These are phyloP conservation scores for Chalcis sispes DNA, from an alignment of 2,888 invertebrate species.

Conservation along the genomic window DNA sequence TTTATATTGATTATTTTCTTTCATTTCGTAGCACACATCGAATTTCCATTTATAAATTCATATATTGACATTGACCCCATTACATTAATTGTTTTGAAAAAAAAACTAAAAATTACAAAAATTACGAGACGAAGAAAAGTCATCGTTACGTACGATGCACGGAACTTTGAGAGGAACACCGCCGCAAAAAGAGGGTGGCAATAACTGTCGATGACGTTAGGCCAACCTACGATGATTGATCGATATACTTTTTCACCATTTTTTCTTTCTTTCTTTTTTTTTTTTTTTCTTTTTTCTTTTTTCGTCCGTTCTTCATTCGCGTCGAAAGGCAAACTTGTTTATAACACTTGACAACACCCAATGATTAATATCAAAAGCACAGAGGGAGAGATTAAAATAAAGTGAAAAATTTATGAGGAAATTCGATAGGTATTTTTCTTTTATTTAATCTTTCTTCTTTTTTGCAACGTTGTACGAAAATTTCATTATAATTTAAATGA, in stretches of 20 bases:
- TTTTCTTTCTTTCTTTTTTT: slow-evolving; percentile 8
- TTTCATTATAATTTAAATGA: slow-evolving; percentile 52
- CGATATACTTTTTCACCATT: background rate
- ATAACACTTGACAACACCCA: slow-evolving; percentile 22
- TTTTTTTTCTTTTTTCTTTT: background rate
- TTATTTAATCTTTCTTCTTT: background rate
- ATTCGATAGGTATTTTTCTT: slow-evolving; percentile 42
- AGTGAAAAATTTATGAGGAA: slow-evolving; percentile 50
- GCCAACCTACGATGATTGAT: slow-evolving; percentile 43
- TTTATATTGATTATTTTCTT: too few relatives aligned
- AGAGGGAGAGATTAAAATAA: slow-evolving; percentile 37
- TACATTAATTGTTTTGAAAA: too few relatives aligned
- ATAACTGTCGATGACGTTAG: slow-evolving; percentile 46
- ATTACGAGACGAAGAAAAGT: too few relatives aligned
- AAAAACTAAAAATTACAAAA: too few relatives aligned
- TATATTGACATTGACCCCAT: too few relatives aligned
- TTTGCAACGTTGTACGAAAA: slow-evolving; percentile 1
- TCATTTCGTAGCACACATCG: too few relatives aligned
- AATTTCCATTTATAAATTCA: too few relatives aligned
- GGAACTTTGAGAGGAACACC: background rate
- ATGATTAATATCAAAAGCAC: slow-evolving; percentile 44
- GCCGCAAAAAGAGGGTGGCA: background rate
- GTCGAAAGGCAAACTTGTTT: slow-evolving; percentile 31
- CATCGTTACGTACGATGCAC: too few relatives aligned
- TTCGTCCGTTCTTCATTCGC: slow-evolving; percentile 13